phyloP scores from a whole-genome alignment of 1,140 invertebrate species.

The Drosophila orosa region DNA sequence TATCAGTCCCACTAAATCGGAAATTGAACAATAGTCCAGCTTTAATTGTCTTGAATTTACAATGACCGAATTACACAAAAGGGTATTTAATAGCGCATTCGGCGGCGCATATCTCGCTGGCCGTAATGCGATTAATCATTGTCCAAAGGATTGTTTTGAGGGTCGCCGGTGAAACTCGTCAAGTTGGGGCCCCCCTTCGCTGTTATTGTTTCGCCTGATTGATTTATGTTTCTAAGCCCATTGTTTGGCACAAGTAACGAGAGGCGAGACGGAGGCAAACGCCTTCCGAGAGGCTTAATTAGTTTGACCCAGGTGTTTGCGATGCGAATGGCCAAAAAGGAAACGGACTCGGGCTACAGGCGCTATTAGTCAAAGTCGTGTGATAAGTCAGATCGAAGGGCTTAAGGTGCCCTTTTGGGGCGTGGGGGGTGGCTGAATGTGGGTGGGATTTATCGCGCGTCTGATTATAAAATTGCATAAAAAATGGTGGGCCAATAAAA shows the following conservation, averaged over 20 bases:
- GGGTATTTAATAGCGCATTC: conserved; percentile 61
- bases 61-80: conserved; percentile 25
- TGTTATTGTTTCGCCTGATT: conserved; percentile 68
- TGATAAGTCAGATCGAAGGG: conserved; percentile 64
- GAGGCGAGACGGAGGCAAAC: background rate
- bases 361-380: conserved; percentile 70
- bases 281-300: conserved; percentile 63
- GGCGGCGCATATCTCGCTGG: conserved; percentile 22
- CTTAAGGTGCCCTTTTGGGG: conserved; percentile 14
- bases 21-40: no score
- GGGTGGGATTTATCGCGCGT: conserved; percentile 68
- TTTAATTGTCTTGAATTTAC: conserved; percentile 13
- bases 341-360: conserved; percentile 40
- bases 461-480: conserved; percentile 81
- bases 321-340: conserved; percentile 25
- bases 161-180: conserved; percentile 67
- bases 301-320: conserved; percentile 74
- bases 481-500: conserved; percentile 80
- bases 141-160: conserved; percentile 58
- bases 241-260: conserved; percentile 39
- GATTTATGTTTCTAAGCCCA: conserved; percentile 77
- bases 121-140: conserved; percentile 75
- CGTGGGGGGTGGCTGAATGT: background rate
- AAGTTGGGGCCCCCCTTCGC: conserved; percentile 54
- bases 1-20: background rate